Conservation (phyloP, 1,140 invertebrate genomes). For the Magallana ariakensis region DNA sequence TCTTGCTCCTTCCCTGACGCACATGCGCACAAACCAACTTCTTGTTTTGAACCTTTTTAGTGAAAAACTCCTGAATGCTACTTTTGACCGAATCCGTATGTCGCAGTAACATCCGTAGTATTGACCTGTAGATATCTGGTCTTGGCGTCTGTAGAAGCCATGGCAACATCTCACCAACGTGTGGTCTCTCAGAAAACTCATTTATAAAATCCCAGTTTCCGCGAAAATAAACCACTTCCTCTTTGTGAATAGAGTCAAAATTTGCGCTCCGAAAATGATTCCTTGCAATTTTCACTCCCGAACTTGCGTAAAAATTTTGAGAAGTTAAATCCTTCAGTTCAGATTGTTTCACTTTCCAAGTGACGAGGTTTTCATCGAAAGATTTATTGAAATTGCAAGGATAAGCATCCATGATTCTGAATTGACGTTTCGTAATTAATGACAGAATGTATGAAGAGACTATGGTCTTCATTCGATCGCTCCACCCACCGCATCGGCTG, state of each 20-base stretch:
- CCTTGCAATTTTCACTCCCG: background rate
- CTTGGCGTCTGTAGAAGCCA: slow-evolving; percentile 19
- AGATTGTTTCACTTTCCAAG: background rate
- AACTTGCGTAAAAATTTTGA: background rate
- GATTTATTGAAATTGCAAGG: slow-evolving; percentile 23
- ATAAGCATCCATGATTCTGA: slow-evolving; percentile 9
- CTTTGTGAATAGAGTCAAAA: background rate
- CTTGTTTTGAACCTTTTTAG: background rate
- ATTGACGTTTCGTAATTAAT: slow-evolving; percentile 37
- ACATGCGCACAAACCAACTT: slow-evolving; percentile 41
- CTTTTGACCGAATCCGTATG: background rate
- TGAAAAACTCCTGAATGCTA: background rate
- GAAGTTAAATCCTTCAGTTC: background rate
- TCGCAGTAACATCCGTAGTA: slow-evolving; percentile 27
- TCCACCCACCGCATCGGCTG: slow-evolving; percentile 27
- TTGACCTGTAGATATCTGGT: slow-evolving; percentile 26
- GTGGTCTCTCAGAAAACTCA: background rate
- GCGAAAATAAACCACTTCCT: slow-evolving; percentile 31
- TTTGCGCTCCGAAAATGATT: background rate
- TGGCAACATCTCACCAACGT: slow-evolving; percentile 19
- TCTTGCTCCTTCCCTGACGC: slow-evolving; percentile 15
- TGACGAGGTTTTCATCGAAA: background rate
- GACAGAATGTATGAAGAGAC: slow-evolving; percentile 38
- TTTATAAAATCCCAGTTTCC: slow-evolving; percentile 40
- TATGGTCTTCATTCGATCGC: slow-evolving; percentile 39